Conservation (phyloP, 2,113 vertebrate species). For the Dascyllus trimaculatus region DNA sequence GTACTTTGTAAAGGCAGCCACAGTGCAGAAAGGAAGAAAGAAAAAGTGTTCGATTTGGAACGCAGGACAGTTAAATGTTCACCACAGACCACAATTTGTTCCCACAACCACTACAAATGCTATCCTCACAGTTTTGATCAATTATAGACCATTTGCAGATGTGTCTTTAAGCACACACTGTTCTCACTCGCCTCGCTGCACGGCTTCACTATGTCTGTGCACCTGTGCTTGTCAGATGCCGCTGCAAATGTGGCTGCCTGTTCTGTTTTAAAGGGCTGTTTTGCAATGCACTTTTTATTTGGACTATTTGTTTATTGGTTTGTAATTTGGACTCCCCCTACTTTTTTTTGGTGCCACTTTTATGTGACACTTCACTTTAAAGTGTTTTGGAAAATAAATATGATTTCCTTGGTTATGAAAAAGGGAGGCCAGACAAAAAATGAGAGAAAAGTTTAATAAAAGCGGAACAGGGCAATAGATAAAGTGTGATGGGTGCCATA, state of each 20-base stretch:
- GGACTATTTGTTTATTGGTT: conserved; percentile 13
- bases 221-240: background rate
- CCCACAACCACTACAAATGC: background rate
- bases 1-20: too few species aligned
- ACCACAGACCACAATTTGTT: conserved; percentile 24
- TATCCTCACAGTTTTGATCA: conserved; percentile 12
- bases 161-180: conserved; percentile 16
- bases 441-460: conserved; percentile 46
- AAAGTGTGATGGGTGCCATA: conserved; percentile 40
- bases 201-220: background rate
- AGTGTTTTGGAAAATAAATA: conserved; percentile 28
- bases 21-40: background rate
- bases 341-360: conserved; percentile 14
- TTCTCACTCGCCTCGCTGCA: conserved; percentile 16
- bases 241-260: conserved; percentile 1
- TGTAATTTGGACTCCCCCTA: conserved; percentile 28
- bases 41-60: background rate
- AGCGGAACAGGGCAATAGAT: conserved; percentile 32
- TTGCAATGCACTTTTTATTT: conserved; percentile 29
- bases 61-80: background rate
- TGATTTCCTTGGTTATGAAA: conserved; percentile 27
- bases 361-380: conserved; percentile 13
- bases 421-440: conserved; percentile 16
- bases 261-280: conserved; percentile 26
- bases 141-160: conserved; percentile 25